Evolutionary conservation across 1,140 invertebrate genomes (phyloP).

Genomic region (Pomacea maculata): DNA sequence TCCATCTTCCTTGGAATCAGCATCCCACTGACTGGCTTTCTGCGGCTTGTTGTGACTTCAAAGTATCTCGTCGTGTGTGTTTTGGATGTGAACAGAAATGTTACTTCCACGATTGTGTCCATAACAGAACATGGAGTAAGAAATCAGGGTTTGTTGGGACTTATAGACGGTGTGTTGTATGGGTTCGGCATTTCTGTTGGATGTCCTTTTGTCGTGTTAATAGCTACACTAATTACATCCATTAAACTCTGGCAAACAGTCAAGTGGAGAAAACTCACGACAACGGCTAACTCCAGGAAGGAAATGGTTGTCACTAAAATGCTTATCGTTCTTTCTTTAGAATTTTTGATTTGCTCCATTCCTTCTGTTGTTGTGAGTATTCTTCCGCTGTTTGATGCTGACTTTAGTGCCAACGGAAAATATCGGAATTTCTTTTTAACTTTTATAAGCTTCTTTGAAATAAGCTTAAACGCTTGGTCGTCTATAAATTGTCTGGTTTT

Average conservation of each 20-base stretch:
- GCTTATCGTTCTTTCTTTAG: constrained; percentile 6
- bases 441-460: background rate
- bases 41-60: background rate
- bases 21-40: background rate
- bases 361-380: background rate
- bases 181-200: background rate
- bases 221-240: background rate
- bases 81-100: background rate
- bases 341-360: constrained; percentile 1
- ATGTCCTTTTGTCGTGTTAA: constrained; percentile 3
- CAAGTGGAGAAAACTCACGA: background rate
- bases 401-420: background rate
- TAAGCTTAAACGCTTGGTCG: background rate
- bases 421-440: background rate
- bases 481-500: constrained; percentile 9
- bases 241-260: background rate
- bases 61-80: background rate
- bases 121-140: background rate
- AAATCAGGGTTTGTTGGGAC: background rate
- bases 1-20: background rate
- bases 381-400: background rate
- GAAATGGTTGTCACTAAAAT: constrained; percentile 7
- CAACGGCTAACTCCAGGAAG: background rate
- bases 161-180: constrained; percentile 2
- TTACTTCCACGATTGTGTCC: background rate